These are phyloP conservation scores for Nephotettix cincticeps DNA, from an alignment of 1,140 invertebrate genomes.

Conservation along the genomic window DNA sequence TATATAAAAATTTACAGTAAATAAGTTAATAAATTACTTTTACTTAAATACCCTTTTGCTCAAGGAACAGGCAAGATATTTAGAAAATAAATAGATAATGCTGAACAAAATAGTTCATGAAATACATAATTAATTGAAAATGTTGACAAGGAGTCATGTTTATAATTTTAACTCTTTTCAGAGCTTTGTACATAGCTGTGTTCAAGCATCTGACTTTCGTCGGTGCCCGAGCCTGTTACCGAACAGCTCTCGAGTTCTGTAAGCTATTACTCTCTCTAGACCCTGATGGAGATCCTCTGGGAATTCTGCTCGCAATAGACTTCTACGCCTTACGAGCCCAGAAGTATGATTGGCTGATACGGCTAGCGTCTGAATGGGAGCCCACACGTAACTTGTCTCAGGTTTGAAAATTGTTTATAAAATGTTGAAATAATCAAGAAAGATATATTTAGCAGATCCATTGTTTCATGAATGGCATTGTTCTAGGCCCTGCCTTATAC, in stretches of 20 bases:
- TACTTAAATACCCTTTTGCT: too few relatives aligned
- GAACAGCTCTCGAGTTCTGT: slow-evolving; percentile 77
- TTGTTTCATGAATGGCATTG: too few relatives aligned
- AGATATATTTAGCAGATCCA: too few relatives aligned
- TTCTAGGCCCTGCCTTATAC: too few relatives aligned
- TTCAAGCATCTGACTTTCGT: slow-evolving; percentile 84
- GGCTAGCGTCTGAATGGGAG: slow-evolving; percentile 69
- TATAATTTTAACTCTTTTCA: too few relatives aligned
- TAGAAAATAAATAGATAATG: too few relatives aligned
- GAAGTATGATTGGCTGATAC: slow-evolving; percentile 80
- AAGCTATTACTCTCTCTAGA: slow-evolving; percentile 78
- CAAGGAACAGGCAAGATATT: too few relatives aligned
- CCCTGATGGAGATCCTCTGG: slow-evolving; percentile 81
- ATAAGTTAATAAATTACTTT: too few relatives aligned
- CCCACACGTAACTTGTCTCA: slow-evolving; percentile 65
- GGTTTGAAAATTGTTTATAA: slow-evolving; percentile 28
- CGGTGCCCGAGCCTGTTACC: slow-evolving; percentile 75
- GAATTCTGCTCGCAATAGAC: slow-evolving; percentile 78
- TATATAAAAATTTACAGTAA: too few relatives aligned
- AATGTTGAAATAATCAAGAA: neutral
- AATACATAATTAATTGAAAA: too few relatives aligned
- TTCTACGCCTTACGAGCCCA: slow-evolving; percentile 81
- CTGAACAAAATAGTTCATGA: too few relatives aligned
- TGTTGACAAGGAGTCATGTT: too few relatives aligned
- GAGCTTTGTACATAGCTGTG: slow-evolving; percentile 77